phyloP scores from a whole-genome alignment of 2,113 vertebrate species.

The Poicephalus meyeri region DNA sequence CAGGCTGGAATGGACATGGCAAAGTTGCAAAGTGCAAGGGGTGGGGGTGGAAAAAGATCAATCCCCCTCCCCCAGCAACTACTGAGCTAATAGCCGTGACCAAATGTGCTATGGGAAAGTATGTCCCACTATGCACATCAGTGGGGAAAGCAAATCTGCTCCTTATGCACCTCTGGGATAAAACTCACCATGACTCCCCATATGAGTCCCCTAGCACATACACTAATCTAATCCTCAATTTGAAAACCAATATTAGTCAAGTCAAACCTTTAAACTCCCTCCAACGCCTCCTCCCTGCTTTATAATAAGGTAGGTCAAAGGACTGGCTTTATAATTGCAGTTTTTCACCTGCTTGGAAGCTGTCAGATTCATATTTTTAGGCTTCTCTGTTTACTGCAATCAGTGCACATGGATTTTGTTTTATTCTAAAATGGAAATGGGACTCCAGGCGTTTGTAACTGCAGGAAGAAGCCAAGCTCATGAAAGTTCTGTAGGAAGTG shows the following conservation, averaged over 20 bases:
- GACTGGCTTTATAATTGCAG: background rate
- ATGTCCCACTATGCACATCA: background rate
- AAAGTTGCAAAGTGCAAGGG: background rate
- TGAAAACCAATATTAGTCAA: background rate
- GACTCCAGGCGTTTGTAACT: background rate
- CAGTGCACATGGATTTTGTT: background rate
- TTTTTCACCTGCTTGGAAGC: background rate
- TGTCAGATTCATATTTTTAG: background rate
- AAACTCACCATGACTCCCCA: background rate
- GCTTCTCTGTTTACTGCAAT: background rate
- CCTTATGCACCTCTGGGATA: background rate
- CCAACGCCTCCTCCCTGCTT: background rate
- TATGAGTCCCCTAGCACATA: background rate
- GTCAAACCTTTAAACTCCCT: background rate
- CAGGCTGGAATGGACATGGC: background rate
- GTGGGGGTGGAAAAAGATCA: background rate
- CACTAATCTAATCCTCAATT: background rate
- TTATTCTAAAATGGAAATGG: background rate
- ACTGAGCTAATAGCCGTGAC: fast-evolving
- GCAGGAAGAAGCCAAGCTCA: background rate
- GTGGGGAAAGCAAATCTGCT: background rate
- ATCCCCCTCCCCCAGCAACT: background rate
- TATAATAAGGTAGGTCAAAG: background rate
- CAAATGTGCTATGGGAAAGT: background rate
- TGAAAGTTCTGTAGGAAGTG: background rate